Percentiles rank a stretch among this genome's conserved stretches.
phyloP scores from a whole-genome alignment of 2,113 vertebrate genomes.

The Semicossyphus pulcher region DNA sequence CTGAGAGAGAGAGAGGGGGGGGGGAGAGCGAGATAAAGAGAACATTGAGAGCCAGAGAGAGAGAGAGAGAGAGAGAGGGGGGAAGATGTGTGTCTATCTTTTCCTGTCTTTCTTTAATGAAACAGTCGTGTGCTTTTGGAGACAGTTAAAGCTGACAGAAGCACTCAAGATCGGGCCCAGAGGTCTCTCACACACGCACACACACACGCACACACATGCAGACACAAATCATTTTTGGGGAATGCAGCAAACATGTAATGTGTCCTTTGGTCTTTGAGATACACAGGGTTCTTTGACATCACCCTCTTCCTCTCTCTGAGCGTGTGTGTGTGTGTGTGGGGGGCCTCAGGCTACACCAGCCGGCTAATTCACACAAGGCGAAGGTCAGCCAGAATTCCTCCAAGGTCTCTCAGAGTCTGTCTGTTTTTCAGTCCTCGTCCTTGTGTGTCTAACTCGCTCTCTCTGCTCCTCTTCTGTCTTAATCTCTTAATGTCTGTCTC shows the following conservation, averaged over 20 bases:
- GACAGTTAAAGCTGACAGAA: slow-evolving; percentile 89
- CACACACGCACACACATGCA: slow-evolving; percentile 33
- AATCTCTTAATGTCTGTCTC: neutral
- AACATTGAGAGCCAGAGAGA: slow-evolving; percentile 25
- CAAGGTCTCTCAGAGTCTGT: slow-evolving; percentile 28
- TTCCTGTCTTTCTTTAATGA: slow-evolving; percentile 71
- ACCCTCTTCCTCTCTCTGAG: neutral
- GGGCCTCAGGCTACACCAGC: slow-evolving; percentile 71
- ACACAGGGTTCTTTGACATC: slow-evolving; percentile 75
- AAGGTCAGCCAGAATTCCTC: slow-evolving; percentile 74
- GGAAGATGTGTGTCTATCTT: slow-evolving; percentile 32
- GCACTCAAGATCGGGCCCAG: slow-evolving; percentile 89
- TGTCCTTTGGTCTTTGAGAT: slow-evolving; percentile 62
- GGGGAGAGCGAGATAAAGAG: slow-evolving; percentile 30
- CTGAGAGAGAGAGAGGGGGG: slow-evolving; percentile 4
- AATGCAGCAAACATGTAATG: slow-evolving; percentile 70
- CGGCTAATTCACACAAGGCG: slow-evolving; percentile 71
- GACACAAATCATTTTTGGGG: slow-evolving; percentile 55
- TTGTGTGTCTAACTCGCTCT: slow-evolving; percentile 10
- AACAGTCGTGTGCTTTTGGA: slow-evolving; percentile 85
- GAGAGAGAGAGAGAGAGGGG: neutral
- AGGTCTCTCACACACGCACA: slow-evolving; percentile 35
- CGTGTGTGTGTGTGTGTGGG: slow-evolving; percentile 32
- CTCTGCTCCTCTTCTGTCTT: neutral
- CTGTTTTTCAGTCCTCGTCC: slow-evolving; percentile 36